A percentile compares a stretch with the other conserved stretches of the same genome.
phyloP scores from a whole-genome alignment of 2,888 invertebrate genomes.

The Cerastis leucographa region DNA sequence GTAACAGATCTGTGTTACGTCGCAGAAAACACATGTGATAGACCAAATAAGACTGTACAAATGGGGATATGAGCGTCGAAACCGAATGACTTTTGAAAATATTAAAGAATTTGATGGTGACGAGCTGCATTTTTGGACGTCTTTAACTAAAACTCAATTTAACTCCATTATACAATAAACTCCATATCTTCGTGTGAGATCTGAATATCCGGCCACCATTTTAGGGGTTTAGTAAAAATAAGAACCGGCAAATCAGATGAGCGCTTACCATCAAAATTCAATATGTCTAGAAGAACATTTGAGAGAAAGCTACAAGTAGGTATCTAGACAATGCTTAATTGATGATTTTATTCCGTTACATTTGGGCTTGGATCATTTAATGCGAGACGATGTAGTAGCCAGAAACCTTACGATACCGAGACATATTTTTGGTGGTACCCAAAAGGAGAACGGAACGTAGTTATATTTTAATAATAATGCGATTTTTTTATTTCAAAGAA shows the following conservation, averaged over 20 bases:
- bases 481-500: background rate
- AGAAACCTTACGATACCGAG: no score
- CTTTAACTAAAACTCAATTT: slow-evolving; percentile 15
- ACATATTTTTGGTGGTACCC: background rate
- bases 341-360: slow-evolving; percentile 14
- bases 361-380: no score
- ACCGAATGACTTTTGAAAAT: slow-evolving; percentile 31
- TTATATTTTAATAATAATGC: slow-evolving; percentile 32
- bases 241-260: slow-evolving; percentile 35
- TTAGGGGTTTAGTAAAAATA: slow-evolving; percentile 31
- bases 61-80: slow-evolving; percentile 35
- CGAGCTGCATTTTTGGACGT: slow-evolving; percentile 34
- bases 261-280: slow-evolving; percentile 17
- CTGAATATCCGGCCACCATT: slow-evolving; percentile 8
- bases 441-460: slow-evolving; percentile 42
- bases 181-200: slow-evolving; percentile 4
- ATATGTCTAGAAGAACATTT: slow-evolving; percentile 10
- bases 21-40: no score
- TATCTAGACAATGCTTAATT: slow-evolving; percentile 1
- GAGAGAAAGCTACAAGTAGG: background rate
- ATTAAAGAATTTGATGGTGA: slow-evolving; percentile 40
- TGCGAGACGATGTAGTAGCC: background rate
- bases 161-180: slow-evolving; percentile 9
- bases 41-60: slow-evolving; percentile 28
- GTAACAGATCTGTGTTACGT: no score